phyloP scores from a whole-genome alignment of 2,888 invertebrate species.

The Idaea aversata region DNA sequence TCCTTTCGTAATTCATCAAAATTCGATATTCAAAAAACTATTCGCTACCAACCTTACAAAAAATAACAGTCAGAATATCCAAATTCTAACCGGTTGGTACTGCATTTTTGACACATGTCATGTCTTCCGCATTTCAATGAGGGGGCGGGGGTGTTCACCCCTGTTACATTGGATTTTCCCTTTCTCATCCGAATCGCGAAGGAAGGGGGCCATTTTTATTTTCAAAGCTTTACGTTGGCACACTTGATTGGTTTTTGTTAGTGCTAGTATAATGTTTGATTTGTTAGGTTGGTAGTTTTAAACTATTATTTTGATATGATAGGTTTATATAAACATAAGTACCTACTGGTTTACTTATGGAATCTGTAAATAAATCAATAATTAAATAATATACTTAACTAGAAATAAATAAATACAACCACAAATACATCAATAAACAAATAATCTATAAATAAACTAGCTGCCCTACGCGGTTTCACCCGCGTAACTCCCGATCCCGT shows the following conservation, averaged over 20 bases:
- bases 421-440: no score
- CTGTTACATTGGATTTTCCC: conserved; percentile 4
- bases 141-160: conserved; percentile 1
- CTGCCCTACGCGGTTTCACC: no score
- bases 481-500: no score
- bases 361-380: no score
- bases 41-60: background rate
- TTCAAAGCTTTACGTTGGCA: background rate
- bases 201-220: background rate
- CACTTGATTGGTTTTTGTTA: background rate
- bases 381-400: no score
- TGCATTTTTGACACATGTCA: conserved; percentile 25
- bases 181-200: conserved; percentile 2
- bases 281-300: background rate
- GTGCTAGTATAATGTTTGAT: background rate
- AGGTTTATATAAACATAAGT: no score
- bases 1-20: background rate
- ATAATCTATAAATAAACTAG: no score
- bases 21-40: background rate
- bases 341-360: no score
- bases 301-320: no score
- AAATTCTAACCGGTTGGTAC: conserved; percentile 7
- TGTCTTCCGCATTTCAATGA: conserved; percentile 12
- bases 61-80: conserved; percentile 1
- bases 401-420: no score